Evolutionary conservation across 1,140 invertebrate genomes (phyloP).

Genomic region (Lanistes nyassanus): DNA sequence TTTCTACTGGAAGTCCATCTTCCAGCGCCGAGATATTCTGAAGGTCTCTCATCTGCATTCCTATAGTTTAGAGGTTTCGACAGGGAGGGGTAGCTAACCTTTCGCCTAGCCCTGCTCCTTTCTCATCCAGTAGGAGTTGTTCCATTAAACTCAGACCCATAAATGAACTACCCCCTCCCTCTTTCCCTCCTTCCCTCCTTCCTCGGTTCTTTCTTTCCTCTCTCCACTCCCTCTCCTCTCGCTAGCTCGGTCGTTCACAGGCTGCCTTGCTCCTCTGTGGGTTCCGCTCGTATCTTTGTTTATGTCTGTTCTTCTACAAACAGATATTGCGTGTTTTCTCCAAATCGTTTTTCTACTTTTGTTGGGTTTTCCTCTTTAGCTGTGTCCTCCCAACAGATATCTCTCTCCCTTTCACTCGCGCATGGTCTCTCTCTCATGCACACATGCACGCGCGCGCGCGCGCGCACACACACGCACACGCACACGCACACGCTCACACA

Average conservation of each 20-base stretch:
- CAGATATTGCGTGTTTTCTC: background rate
- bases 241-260: background rate
- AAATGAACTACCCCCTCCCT: background rate
- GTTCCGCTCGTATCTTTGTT: background rate
- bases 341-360: slow-evolving; percentile 1
- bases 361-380: slow-evolving; percentile 24
- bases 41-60: no score
- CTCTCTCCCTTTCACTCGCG: background rate
- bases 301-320: background rate
- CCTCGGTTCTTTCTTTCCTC: background rate
- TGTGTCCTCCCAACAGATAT: slow-evolving; percentile 11
- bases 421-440: background rate
- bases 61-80: no score
- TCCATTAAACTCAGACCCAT: no score
- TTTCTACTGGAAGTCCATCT: no score
- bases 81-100: no score
- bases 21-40: no score
- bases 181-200: background rate
- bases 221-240: slow-evolving; percentile 8
- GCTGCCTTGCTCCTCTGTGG: background rate
- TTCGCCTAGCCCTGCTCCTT: no score
- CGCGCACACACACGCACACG: slow-evolving; percentile 7
- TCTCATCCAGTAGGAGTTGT: no score
- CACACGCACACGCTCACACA: slow-evolving; percentile 10
- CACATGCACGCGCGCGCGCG: background rate